Conservation (phyloP, 2,888 invertebrate species). For the Catotricha subobsoleta region DNA sequence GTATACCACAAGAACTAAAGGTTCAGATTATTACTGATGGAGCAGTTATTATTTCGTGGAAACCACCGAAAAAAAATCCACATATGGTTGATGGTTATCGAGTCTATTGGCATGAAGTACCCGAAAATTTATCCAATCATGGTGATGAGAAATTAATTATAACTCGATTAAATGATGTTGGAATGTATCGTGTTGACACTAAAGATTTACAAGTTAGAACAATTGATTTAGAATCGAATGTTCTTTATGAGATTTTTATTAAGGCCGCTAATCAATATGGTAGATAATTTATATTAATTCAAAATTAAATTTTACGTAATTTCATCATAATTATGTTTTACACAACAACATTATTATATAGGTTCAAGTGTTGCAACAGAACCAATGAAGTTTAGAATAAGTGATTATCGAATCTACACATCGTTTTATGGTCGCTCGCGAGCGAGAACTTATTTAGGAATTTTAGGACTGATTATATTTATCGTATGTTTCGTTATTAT, state of each 20-base stretch:
- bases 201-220: slow-evolving; percentile 50
- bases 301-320: slow-evolving; percentile 4
- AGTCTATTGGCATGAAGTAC: slow-evolving; percentile 61
- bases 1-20: slow-evolving; percentile 52
- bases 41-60: slow-evolving; percentile 51
- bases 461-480: slow-evolving; percentile 27
- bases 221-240: slow-evolving; percentile 51
- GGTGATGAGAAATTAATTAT: slow-evolving; percentile 16
- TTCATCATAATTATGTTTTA: no score
- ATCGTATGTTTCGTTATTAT: slow-evolving; percentile 24
- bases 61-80: slow-evolving; percentile 64
- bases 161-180: slow-evolving; percentile 25
- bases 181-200: slow-evolving; percentile 51
- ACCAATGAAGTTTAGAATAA: slow-evolving; percentile 54
- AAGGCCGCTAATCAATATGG: slow-evolving; percentile 66
- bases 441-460: slow-evolving; percentile 27
- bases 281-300: slow-evolving; percentile 17
- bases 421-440: slow-evolving; percentile 30
- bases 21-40: slow-evolving; percentile 38
- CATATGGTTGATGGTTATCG: slow-evolving; percentile 66
- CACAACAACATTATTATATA: no score
- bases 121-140: slow-evolving; percentile 34
- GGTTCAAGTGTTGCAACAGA: slow-evolving; percentile 58
- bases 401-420: slow-evolving; percentile 52
- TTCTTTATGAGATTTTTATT: slow-evolving; percentile 60